Percentiles rank a stretch among this genome's conserved stretches.
These are phyloP conservation scores for Pygmarrhopalites habei DNA, from an alignment of 1,140 invertebrate genomes.

Conservation along the genomic window DNA sequence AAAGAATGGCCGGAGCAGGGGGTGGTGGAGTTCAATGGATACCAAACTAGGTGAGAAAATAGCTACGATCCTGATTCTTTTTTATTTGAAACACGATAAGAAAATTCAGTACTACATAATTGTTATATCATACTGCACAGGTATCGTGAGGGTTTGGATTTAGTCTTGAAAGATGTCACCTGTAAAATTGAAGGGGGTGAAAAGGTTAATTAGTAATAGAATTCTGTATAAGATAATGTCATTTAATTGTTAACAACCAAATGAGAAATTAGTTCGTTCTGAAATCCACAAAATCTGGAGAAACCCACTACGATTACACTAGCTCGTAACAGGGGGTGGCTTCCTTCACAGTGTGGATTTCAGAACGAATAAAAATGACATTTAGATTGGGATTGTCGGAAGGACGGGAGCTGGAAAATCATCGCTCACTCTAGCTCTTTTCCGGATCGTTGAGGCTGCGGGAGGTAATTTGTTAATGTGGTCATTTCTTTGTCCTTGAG, in stretches of 20 bases:
- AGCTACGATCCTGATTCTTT: too few relatives aligned
- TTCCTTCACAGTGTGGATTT: too few relatives aligned
- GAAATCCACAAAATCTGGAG: slow-evolving; percentile 46
- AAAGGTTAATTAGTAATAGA: slow-evolving; percentile 14
- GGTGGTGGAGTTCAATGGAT: slow-evolving; percentile 44
- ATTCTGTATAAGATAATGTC: neutral
- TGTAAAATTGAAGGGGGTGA: slow-evolving; percentile 45
- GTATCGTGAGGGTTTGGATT: slow-evolving; percentile 44
- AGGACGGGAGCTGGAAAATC: slow-evolving; percentile 36
- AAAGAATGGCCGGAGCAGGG: slow-evolving; percentile 42
- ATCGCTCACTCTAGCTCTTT: slow-evolving; percentile 41
- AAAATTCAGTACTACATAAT: too few relatives aligned
- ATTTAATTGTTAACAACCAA: neutral
- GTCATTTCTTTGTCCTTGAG: too few relatives aligned
- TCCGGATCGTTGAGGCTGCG: slow-evolving; percentile 46
- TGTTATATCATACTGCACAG: too few relatives aligned
- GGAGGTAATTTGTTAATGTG: too few relatives aligned
- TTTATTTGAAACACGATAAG: too few relatives aligned
- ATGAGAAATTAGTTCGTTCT: neutral
- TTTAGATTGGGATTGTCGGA: too few relatives aligned
- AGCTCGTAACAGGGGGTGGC: too few relatives aligned
- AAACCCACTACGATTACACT: too few relatives aligned
- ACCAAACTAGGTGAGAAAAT: too few relatives aligned
- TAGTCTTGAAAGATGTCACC: slow-evolving; percentile 46
- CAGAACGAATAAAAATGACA: too few relatives aligned